Conservation (phyloP, 2,797 vertebrate genomes). For the Arnoldichthys spilopterus region DNA sequence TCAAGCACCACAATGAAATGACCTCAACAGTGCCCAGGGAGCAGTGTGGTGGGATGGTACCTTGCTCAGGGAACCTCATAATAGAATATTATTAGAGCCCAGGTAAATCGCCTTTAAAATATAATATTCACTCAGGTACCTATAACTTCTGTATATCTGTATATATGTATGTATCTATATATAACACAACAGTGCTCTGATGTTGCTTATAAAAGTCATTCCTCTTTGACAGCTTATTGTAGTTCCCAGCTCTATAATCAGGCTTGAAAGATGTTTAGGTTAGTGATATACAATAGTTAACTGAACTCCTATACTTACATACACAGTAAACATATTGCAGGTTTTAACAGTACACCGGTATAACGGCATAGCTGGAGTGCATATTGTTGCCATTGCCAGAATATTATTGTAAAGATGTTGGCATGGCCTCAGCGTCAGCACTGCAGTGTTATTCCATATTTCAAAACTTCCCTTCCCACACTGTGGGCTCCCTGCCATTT, state of each 20-base stretch:
- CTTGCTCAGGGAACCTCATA: no score
- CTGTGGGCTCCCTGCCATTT: slow-evolving; percentile 71
- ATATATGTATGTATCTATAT: no score
- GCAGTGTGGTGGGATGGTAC: no score
- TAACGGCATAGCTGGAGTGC: not conserved
- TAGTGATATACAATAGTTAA: not conserved
- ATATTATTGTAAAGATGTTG: slow-evolving; percentile 17
- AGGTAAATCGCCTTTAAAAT: no score
- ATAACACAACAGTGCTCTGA: no score
- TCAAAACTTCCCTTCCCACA: slow-evolving; percentile 42
- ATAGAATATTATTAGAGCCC: no score
- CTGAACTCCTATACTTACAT: not conserved
- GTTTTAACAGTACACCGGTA: not conserved
- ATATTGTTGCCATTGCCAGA: slow-evolving; percentile 21
- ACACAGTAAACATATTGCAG: slow-evolving; percentile 22
- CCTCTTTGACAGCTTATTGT: no score
- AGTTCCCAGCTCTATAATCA: not conserved
- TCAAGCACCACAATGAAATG: no score
- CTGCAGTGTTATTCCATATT: slow-evolving; percentile 29
- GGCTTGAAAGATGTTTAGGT: not conserved
- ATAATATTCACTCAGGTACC: no score
- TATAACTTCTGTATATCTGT: no score
- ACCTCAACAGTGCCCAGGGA: no score
- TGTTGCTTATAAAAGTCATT: no score
- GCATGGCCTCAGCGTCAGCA: not conserved